Conservation (phyloP, 2,888 invertebrate species). For the Thymelicus lineola region DNA sequence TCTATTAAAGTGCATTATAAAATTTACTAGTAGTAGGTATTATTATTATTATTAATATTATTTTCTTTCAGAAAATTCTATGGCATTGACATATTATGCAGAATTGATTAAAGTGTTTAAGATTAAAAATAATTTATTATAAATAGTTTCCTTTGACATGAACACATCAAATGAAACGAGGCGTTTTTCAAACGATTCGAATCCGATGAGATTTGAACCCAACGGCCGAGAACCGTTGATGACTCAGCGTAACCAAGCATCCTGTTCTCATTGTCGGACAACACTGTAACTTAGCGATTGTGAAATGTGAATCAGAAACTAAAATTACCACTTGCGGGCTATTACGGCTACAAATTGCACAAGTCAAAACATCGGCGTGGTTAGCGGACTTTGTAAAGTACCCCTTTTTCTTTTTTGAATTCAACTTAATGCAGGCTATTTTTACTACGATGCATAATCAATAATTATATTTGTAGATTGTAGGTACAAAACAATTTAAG, state of each 20-base stretch:
- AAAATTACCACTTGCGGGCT: conserved; percentile 48
- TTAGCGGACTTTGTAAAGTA: not conserved
- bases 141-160: not conserved
- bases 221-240: conserved; percentile 42
- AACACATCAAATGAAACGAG: conserved; percentile 17
- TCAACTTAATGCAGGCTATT: not conserved
- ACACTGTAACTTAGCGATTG: conserved; percentile 46
- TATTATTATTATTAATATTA: too few relatives aligned
- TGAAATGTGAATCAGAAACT: conserved; percentile 50
- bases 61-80: too few relatives aligned
- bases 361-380: conserved; percentile 33
- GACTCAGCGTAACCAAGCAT: conserved; percentile 57
- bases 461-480: too few relatives aligned
- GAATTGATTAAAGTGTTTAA: too few relatives aligned
- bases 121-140: too few relatives aligned
- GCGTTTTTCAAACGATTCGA: conserved; percentile 31
- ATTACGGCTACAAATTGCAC: conserved; percentile 34
- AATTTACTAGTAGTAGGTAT: too few relatives aligned
- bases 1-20: too few relatives aligned
- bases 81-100: too few relatives aligned
- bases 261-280: conserved; percentile 65
- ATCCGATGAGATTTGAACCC: conserved; percentile 29
- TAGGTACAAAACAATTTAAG: too few relatives aligned
- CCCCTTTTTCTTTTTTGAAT: not conserved
- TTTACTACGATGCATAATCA: too few relatives aligned